Evolutionary conservation across 2,797 vertebrate genomes (phyloP), one percentile per base, ranked within the genome.

Genomic region (Sebastes kiyomatsui): DNA sequence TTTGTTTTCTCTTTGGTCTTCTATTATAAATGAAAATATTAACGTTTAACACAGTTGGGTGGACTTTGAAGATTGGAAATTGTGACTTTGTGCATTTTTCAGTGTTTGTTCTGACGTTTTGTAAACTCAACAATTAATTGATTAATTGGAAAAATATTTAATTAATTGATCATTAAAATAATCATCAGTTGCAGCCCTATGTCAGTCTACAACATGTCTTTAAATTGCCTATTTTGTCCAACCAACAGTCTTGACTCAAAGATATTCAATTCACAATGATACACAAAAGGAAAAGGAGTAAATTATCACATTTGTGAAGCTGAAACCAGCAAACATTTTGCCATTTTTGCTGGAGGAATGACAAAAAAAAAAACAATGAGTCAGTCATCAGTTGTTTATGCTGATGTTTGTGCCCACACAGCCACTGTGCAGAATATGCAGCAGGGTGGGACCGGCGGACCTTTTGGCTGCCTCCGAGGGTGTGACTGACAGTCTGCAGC

Each of bases 401-500:
- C 13, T 35, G 32, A 33, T 35, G 69, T 38, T 12, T 32, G 20
- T 62, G 35, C 12, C 65, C 13, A 14, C 28, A 32, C 1, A 67
- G 28, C 61, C 35, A 18, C 46, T 32, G 46, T 60, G 49, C 58
- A 66, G 46, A 55, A 59, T 25, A 33, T 4, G 33, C 33, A 77
- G 33, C 38, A 77, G 16, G 58, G 33, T 7, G 42, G 5, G 52
- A 32, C 42, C 2, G n/a, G 13, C 0, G 4, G 77, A 83, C 84
- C 84, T 85, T 85, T 69, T 71, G 72, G 32, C 61, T 12, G 32
- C 69, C 81, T 86, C 81, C 10, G 18, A 66, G 67, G 75, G 54
- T 5, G 79, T 79, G 82, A 87, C 28, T 65, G 82, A 87, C 85
- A 77, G 73, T n/a, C 65, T 71, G 77, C 75, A 70, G 75, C n/a